Base-by-base conservation (phyloP, 2,888 invertebrate species). In the Corbicula japonica region DNA sequence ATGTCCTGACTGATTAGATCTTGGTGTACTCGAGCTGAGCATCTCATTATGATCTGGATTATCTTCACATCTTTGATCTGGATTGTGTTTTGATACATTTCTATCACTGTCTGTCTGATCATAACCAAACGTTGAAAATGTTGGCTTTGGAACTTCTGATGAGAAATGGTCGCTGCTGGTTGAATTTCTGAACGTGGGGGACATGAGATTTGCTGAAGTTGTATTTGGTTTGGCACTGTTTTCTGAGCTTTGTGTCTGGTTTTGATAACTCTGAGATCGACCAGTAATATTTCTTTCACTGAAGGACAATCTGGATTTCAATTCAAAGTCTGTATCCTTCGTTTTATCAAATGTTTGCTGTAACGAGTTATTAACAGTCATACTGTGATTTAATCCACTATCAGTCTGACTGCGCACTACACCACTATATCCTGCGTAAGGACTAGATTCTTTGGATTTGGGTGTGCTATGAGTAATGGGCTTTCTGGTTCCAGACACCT, bases 41-140 rank as follows among this genome's bases (percentile, higher is more conserved):
- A 65, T 30, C 28, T 63, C 63, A 26, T n/a, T 60, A 3, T 52
- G 46, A 38, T 32, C 32, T n/a, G 58, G 48, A 21, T 52, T 62
- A 41, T 70, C 70, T 10, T 61, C 60, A 35, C 10, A 44, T 4
- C 26, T n/a, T 21, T 69, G 68, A 48, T 80, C 75, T 34, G 66
- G 62, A 46, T 70, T 78, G 38, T 73, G 63, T 12, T 63, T 50
- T 8, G 52, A 66, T 23, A 26, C 30, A 23, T 60, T 52, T 46
- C 73, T 46, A 46, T 62, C 60, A 2, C 26, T 62, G 8, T 44
- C 41, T 34, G 65, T 68, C 38, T 79, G 79, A 38, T 85, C 84
- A 70, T 87, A 87, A 0, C 87, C 87, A 69, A 87, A 87, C 28
- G 86, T 87, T 32, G 87, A 84, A 46, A 87, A 87, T 32, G 87